A percentile compares a stretch with the other conserved stretches of the same genome.
Evolutionary conservation across 2,797 vertebrate genomes (phyloP).

Genomic region (Otolemur crassicaudatus): DNA sequence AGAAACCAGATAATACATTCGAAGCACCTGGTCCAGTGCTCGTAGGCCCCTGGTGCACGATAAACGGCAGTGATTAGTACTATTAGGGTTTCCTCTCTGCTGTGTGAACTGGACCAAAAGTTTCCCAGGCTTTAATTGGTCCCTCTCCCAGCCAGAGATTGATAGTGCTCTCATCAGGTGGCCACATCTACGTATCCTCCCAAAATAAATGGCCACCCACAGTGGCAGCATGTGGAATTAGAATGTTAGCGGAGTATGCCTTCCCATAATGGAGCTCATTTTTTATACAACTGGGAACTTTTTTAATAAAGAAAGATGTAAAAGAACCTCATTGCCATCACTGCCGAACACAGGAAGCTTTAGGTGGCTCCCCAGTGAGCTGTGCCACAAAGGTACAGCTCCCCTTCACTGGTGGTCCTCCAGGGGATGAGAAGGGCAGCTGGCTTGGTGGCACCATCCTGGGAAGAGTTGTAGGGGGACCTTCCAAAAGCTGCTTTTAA

Average conservation of each 20-base stretch:
- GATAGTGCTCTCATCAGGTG: neutral
- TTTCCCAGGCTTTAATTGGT: slow-evolving; percentile 62
- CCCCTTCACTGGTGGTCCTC: slow-evolving; percentile 52
- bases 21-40: neutral
- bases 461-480: neutral
- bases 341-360: slow-evolving; percentile 55
- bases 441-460: neutral
- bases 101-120: neutral
- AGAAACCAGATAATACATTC: neutral
- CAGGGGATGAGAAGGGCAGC: neutral
- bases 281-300: slow-evolving; percentile 73
- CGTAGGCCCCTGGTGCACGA: slow-evolving; percentile 35
- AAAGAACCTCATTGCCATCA: slow-evolving; percentile 72
- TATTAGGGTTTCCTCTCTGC: slow-evolving; percentile 46
- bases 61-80: neutral
- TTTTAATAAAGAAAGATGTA: slow-evolving; percentile 80
- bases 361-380: slow-evolving; percentile 73
- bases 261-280: slow-evolving; percentile 68
- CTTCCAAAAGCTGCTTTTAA: neutral
- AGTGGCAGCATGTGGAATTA: slow-evolving; percentile 60
- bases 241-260: slow-evolving; percentile 44
- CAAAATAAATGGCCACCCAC: slow-evolving; percentile 70
- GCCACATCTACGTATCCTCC: slow-evolving; percentile 50
- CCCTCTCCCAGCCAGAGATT: slow-evolving; percentile 47
- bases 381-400: slow-evolving; percentile 58